Evolutionary conservation across 2,113 vertebrate genomes (phyloP), one percentile per base, ranked within the genome.

Genomic region (Parus major): DNA sequence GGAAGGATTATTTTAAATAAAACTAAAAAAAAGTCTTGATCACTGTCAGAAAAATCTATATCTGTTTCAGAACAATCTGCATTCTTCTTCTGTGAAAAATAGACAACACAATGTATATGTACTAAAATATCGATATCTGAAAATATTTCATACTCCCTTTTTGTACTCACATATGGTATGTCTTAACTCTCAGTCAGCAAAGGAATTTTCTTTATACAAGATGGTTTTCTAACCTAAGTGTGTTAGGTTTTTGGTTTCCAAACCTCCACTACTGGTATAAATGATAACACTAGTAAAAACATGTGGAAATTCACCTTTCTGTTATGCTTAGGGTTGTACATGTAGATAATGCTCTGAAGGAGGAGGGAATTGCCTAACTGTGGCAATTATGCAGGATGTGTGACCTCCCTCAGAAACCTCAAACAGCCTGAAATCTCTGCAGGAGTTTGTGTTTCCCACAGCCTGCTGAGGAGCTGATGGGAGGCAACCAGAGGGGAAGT

Each of bases 311-410:
- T 55, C 46, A 21, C 39, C n/a, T 57, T 72, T 91, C 59, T 49
- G 12, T 14, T 57, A 6, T n/a, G 11, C 1, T 0, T 14, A 24
- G 3, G 1, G 9, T 31, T 68, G 18, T 23, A 33, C 6, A 4
- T 9, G 13, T 33, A n/a, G 31, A 7, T 60, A 28, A 19, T 31
- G 29, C 3, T 41, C 8, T 33, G 39, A 80, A 69, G 31, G 28
- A 1, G 50, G 68, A 77, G 47, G 46, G 12, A 70, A 64, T n/a
- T n/a, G 13, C 35, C 24, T 60, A 15, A 21, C 23, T 12, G 8
- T 39, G 57, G 44, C 39, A 55, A 71, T 42, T 14, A 17, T 24
- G 17, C 55, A 65, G 41, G 29, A 15, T 71, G 28, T 15, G 15
- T 17, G 44, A 71, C 9, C 35, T 84, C 27, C 11, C 41, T 57